Base-by-base conservation (phyloP, 1,140 invertebrate species). In the Dendrolimus punctatus region DNA sequence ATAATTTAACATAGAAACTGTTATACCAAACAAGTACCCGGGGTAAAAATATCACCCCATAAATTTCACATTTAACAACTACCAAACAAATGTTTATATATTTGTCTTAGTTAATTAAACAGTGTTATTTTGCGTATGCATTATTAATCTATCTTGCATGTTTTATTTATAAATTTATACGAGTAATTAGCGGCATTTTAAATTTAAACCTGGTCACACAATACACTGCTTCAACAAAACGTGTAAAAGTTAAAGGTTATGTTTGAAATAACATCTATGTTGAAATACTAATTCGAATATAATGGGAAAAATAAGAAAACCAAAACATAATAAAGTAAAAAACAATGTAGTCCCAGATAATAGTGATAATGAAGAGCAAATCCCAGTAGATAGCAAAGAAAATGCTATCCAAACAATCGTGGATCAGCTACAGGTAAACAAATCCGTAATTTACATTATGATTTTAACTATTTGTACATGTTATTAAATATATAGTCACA, bases 401-500 rank as follows among this genome's bases (percentile, higher is more conserved):
- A 82, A 68, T 72, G 71, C 71, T 47, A 69, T 87, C 46, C 80
- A 83, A 60, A 83, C 82, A 23, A 77, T 84, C 44, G 70, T 86
- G 57, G 82, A 88, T 59, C 86, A 88, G 60, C 62, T 88, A 47
- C 82, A 87, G 75, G 86, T 87, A 63, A 65, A 50, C 54, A 46
- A 23, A 23, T 23, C 23, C 23, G 23, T 23, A 23, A 23, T 23
- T 23, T 23, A 23, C 23, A 23, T 23, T 3, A 23, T 23, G 50
- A 23, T 36, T 52, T 53, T 10, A 51, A 54, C 52, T 4, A 40
- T 39, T 40, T 49, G 48, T 40, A 9, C 23, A 40, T 49, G n/a
- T 40, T 6, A 49, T 8, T 4, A 43, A 6, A 51, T 6, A 4
- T 51, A 3, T 23, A 23, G 23, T 23, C 23, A 23, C 23, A 23